Evolutionary conservation across 2,113 vertebrate species (phyloP), one percentile per base, ranked within the genome.

Genomic region (Dipodomys merriami): DNA sequence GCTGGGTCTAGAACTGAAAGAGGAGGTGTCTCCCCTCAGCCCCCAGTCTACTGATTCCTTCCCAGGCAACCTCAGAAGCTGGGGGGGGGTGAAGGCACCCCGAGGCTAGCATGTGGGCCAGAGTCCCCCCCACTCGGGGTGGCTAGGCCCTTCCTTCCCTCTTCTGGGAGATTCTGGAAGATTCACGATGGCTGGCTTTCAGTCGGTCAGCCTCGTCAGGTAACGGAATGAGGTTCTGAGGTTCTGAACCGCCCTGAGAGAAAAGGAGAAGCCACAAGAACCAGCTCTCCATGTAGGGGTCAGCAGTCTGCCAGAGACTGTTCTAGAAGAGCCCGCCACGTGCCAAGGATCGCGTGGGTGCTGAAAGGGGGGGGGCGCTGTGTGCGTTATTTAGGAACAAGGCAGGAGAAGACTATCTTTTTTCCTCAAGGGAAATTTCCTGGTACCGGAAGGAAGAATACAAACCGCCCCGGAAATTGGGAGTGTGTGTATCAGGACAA

Each of bases 31-130:
- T 11, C 6, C 4, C 0, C 15, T 20, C 6, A 20, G 16, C 22
- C 39, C 3, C 1, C 0, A 9, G 69, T 69, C 39, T 30, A 3
- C 2, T 16, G 73, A 20, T 81, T 77, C n/a, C 44, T 57, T 25
- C 62, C 29, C 15, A 20, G 29, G 57, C 39, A 16, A 16, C n/a
- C n/a, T 18, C 18, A 0, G 53, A 16, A 18, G 62, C 67, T 10
- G 0, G 68, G n/a, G 64, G 65, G 11, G 27, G 7, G n/a, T 35
- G 74, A 60, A 78, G 65, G 39, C 19, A 16, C 23, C 73, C 35
- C 0, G 0, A 67, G 53, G 49, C 53, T 8, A n/a, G 74, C 1
- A 0, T 0, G 2, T 1, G 19, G 29, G 46, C 83, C 22, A 49
- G 18, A 35, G 11, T 60, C 35, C 39, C 39, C 39, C 39, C 39